These are phyloP conservation scores for Nesidiocoris tenuis DNA, from an alignment of 2,888 invertebrate species.

Conservation along the genomic window DNA sequence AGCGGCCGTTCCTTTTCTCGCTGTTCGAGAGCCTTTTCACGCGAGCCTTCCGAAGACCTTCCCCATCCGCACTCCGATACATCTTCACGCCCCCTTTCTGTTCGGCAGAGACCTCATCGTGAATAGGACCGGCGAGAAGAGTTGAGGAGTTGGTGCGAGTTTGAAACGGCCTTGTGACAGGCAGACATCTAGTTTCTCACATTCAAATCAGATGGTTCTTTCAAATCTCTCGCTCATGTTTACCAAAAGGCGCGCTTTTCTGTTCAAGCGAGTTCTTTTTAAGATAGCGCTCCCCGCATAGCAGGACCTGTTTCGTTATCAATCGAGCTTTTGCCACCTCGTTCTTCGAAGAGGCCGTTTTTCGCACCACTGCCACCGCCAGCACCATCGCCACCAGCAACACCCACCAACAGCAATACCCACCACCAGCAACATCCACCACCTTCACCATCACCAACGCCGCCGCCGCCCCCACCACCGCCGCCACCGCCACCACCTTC, in stretches of 20 bases:
- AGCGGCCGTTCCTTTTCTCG: neutral
- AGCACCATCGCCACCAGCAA: no score
- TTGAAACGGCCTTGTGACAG: constrained; percentile 10
- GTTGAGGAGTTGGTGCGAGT: neutral
- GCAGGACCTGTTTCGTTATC: no score
- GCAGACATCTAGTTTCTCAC: constrained; percentile 50
- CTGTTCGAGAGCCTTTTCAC: neutral
- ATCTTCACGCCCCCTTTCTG: neutral
- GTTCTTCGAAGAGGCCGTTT: no score
- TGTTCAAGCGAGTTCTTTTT: constrained; percentile 12
- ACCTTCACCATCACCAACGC: no score
- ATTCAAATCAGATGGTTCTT: constrained; percentile 48
- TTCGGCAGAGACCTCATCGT: constrained; percentile 12
- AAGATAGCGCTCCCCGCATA: neutral
- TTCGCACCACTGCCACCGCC: no score
- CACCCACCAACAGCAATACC: no score
- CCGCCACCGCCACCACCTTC: no score
- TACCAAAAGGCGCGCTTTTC: constrained; percentile 30
- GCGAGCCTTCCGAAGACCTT: neutral
- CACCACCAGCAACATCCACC: no score
- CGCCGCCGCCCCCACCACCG: no score
- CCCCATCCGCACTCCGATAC: neutral
- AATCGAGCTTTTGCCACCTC: no score
- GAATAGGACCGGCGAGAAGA: constrained; percentile 19
- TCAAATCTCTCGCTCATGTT: constrained; percentile 44